These are phyloP conservation scores for Ceyx melanurus DNA, from an alignment of 2,113 vertebrate genomes.

Conservation along the genomic window DNA sequence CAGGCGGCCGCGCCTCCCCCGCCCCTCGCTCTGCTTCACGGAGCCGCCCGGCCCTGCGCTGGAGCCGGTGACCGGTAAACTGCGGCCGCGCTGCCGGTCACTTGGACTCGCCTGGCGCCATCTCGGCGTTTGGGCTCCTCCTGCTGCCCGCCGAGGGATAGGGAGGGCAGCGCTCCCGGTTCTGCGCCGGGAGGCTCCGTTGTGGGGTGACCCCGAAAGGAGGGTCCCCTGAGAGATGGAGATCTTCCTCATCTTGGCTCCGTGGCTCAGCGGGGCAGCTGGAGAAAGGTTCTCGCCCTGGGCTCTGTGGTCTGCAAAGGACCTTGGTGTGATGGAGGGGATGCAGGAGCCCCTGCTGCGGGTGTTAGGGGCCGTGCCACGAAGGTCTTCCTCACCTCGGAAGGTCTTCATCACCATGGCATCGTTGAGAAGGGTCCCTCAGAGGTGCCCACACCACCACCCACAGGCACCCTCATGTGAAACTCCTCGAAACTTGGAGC, in stretches of 20 bases:
- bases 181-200: no score
- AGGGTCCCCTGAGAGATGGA: no score
- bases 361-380: neutral
- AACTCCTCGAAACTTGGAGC: no score
- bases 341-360: neutral
- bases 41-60: no score
- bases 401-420: neutral
- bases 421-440: neutral
- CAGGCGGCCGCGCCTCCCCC: no score
- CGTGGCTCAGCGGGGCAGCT: neutral
- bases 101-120: neutral
- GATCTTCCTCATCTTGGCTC: neutral
- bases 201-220: neutral
- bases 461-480: accelerated
- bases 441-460: accelerated
- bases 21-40: no score
- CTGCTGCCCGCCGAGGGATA: neutral
- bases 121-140: neutral
- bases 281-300: neutral
- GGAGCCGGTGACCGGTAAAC: no score
- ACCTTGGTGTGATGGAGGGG: neutral
- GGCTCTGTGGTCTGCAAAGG: neutral
- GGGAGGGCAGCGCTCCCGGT: neutral
- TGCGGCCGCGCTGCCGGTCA: neutral
- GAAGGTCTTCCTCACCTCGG: no score